phyloP scores from a whole-genome alignment of 2,888 invertebrate genomes.

The Thymelicus acteon region DNA sequence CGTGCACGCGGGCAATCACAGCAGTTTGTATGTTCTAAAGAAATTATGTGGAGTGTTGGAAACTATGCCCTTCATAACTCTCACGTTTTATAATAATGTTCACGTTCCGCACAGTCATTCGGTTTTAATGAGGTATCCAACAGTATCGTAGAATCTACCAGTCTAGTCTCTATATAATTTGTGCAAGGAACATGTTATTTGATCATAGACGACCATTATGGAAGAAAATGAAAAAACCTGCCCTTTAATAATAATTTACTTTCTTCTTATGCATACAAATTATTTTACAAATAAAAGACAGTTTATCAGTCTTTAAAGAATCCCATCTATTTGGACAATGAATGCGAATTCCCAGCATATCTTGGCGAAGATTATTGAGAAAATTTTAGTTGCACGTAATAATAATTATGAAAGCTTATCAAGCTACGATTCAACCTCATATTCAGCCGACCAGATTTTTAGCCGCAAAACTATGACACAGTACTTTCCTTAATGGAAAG shows the following conservation, averaged over 20 bases:
- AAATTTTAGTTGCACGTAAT: no score
- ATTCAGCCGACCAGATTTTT: no score
- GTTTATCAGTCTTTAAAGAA: no score
- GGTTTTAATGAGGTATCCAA: constrained; percentile 72
- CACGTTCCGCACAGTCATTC: constrained; percentile 71
- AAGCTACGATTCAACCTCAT: no score
- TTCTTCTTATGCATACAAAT: background rate
- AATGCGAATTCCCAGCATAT: no score
- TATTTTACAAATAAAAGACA: no score
- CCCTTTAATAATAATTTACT: background rate
- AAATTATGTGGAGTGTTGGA: constrained; percentile 58
- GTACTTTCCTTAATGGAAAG: no score
- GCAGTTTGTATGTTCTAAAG: constrained; percentile 53
- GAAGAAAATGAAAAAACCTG: constrained; percentile 16
- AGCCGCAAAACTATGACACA: no score
- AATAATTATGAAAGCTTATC: no score
- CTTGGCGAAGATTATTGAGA: no score
- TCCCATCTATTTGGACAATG: no score
- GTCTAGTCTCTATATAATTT: constrained; percentile 71
- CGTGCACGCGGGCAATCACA: constrained; percentile 54
- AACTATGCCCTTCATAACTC: constrained; percentile 65
- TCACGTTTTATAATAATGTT: constrained; percentile 77
- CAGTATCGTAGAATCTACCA: constrained; percentile 57
- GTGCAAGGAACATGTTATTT: constrained; percentile 54
- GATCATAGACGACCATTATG: constrained; percentile 28